Evolutionary conservation across 2,888 invertebrate species (phyloP), one percentile per base, ranked within the genome.

Genomic region (Limnephilus marmoratus): DNA sequence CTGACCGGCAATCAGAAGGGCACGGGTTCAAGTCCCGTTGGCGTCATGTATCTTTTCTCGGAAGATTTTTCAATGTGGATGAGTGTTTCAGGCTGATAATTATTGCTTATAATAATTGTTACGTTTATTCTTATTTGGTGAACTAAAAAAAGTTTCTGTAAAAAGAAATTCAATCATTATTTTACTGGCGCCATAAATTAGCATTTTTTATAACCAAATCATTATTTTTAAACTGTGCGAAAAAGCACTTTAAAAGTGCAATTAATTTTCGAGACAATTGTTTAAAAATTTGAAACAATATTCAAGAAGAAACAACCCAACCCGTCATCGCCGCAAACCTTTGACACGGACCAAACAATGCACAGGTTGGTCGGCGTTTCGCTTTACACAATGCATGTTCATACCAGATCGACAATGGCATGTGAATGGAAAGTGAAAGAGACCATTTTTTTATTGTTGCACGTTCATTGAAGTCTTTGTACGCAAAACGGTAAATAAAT

Each of bases 381-480:
- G 34, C 53, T 83, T 29, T 37, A 93, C 90, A 93, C 89, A 93
- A 93, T 92, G 91, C 92, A 88, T 90, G 91, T 93, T 85, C 41
- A 91, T 91, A 93, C 88, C 93, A 90, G 91, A 45, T 68, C 85
- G 41, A 93, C 92, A 93, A 93, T 91, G 87, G 91, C 92, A 82
- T 92, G 93, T 91, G 92, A 93, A 93, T 92, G 91, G 93, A 93
- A 93, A 93, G 93, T 93, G 93, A 93, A 93, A 93, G 93, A 93
- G 91, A 81, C 81, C 49, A 86, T 91, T 91, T 91, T 68, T 86
- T 68, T 68, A 85, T 80, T 81, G 68, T 87, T 91, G 45, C 91
- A 85, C 86, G 91, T 81, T 85, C 91, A 86, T 91, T 91, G 86
- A 91, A 91, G 49, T 80, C 91, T 91, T 91, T 86, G 80, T 86